Evolutionary conservation across 2,888 invertebrate genomes (phyloP).

Genomic region (Parnassius orleans): DNA sequence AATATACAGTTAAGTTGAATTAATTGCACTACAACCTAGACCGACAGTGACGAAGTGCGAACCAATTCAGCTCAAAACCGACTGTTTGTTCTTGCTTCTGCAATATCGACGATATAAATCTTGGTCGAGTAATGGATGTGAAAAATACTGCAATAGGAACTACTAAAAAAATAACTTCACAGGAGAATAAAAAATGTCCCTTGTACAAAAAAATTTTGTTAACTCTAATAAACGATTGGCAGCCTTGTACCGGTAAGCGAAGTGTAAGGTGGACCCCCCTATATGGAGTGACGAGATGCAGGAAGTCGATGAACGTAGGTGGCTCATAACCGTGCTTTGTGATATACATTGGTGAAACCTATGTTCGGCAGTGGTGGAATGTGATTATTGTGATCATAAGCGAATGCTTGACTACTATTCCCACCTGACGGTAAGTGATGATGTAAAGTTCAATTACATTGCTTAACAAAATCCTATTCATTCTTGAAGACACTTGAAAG

Average conservation of each 20-base stretch:
- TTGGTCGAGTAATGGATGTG: constrained; percentile 7
- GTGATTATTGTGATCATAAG: no score
- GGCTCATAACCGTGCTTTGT: no score
- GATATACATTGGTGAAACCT: no score
- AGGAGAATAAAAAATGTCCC: not conserved
- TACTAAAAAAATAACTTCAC: not conserved
- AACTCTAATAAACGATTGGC: not conserved
- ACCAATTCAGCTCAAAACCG: constrained; percentile 14
- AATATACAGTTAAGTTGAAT: constrained; percentile 11
- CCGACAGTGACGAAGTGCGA: constrained; percentile 18
- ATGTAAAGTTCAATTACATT: no score
- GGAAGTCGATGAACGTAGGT: no score
- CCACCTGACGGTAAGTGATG: no score
- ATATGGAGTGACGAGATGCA: no score
- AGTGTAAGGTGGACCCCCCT: no score
- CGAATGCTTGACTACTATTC: no score
- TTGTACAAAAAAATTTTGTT: not conserved
- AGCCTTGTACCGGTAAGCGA: not conserved
- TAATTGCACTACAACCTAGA: constrained; percentile 10
- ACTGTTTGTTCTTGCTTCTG: constrained; percentile 11
- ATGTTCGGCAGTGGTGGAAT: no score
- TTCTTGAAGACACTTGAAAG: no score
- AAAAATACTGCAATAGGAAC: not conserved
- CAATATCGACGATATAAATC: constrained; percentile 9
- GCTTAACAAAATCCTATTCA: no score